These are phyloP conservation scores for Sebastes kiyomatsui DNA, from an alignment of 2,797 vertebrate species.

Conservation along the genomic window DNA sequence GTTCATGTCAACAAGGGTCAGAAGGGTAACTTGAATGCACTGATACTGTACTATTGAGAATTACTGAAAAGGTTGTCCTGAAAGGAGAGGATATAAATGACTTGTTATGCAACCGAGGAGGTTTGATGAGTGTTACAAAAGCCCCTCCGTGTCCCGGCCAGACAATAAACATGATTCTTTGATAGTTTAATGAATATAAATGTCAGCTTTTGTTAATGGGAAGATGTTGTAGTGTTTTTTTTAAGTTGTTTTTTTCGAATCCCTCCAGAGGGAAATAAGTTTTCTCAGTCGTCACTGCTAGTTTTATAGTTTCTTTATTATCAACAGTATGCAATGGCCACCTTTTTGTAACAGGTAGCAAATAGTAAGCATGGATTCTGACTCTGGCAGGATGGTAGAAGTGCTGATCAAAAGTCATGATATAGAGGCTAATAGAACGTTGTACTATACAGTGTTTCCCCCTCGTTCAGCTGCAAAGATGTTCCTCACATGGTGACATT, in stretches of 20 bases:
- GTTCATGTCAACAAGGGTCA: slow-evolving; percentile 31
- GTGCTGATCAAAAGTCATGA: slow-evolving; percentile 18
- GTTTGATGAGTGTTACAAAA: slow-evolving; percentile 6
- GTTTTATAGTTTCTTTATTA: slow-evolving; percentile 50
- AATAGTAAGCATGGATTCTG: slow-evolving; percentile 2
- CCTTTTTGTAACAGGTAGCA: slow-evolving; percentile 11
- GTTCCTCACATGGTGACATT: neutral
- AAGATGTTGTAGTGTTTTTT: neutral
- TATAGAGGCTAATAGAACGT: slow-evolving; percentile 3
- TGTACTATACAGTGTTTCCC: neutral
- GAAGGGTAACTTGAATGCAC: neutral
- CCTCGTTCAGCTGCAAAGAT: neutral
- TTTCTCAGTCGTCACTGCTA: slow-evolving; percentile 13
- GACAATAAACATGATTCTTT: neutral
- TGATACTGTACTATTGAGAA: neutral
- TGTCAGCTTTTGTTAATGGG: neutral
- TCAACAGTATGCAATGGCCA: slow-evolving; percentile 51
- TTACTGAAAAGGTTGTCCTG: neutral
- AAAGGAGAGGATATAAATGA: neutral
- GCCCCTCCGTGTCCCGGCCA: neutral
- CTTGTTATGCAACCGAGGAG: neutral
- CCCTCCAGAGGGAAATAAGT: slow-evolving; percentile 7
- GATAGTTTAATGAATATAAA: neutral
- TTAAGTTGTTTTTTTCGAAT: neutral
- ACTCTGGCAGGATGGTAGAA: neutral